phyloP scores from a whole-genome alignment of 2,797 vertebrate species.

The Eupleurogrammus muticus region DNA sequence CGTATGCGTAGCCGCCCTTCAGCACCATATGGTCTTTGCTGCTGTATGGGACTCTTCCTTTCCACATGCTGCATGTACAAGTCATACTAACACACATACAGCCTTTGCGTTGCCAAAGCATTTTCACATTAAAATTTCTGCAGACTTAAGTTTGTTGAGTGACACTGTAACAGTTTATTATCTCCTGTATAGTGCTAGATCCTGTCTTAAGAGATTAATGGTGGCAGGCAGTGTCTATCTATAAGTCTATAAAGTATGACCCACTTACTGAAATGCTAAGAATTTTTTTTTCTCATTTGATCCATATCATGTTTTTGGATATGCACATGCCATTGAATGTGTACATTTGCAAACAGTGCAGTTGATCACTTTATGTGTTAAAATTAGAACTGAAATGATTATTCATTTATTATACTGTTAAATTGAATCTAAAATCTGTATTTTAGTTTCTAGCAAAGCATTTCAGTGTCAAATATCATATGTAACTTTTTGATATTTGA shows the following conservation, averaged over 20 bases:
- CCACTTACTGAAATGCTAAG: not conserved
- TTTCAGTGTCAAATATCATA: too few species aligned
- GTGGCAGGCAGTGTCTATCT: constrained; percentile 14
- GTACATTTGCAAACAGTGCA: not conserved
- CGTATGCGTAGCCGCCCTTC: constrained; percentile 34
- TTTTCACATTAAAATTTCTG: constrained; percentile 29
- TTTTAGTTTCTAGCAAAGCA: too few species aligned
- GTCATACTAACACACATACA: constrained; percentile 35
- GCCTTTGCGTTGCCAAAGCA: too few species aligned
- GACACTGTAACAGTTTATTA: constrained; percentile 61
- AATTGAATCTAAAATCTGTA: too few species aligned
- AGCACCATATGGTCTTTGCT: constrained; percentile 76
- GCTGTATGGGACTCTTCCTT: constrained; percentile 42
- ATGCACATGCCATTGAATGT: not conserved
- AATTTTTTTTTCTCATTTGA: not conserved
- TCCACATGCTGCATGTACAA: constrained; percentile 25
- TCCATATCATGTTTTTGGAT: not conserved
- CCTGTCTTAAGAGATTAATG: constrained; percentile 26
- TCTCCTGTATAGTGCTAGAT: constrained; percentile 16
- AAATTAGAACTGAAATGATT: not conserved
- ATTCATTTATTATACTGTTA: too few species aligned
- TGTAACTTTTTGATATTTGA: too few species aligned
- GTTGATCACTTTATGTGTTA: not conserved
- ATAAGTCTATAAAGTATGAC: constrained; percentile 1
- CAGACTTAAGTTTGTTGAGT: constrained; percentile 36